Evolutionary conservation across 2,797 vertebrate genomes (phyloP).

Genomic region (Tragopan temminckii): DNA sequence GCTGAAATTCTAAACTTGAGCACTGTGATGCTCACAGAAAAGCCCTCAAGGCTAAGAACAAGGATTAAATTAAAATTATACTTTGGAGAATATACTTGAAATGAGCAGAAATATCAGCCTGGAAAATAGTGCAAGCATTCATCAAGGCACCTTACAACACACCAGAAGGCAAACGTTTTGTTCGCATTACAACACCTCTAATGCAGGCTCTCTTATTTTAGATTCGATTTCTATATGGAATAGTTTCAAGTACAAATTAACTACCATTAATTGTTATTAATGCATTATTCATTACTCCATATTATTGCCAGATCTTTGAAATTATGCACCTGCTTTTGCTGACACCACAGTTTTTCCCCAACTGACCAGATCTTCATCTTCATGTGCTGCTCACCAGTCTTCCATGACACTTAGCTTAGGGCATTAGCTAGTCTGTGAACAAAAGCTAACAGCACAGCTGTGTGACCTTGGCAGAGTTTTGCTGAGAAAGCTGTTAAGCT

Average conservation of each 20-base stretch:
- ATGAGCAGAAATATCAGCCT: background rate
- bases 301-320: background rate
- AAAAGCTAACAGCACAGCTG: background rate
- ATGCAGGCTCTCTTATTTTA: background rate
- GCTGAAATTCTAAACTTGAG: background rate
- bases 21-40: background rate
- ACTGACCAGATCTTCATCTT: background rate
- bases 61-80: background rate
- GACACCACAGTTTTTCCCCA: background rate
- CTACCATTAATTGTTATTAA: background rate
- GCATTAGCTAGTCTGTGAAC: background rate
- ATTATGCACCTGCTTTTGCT: background rate
- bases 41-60: background rate
- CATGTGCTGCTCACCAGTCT: background rate
- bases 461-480: background rate
- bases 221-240: background rate
- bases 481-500: background rate
- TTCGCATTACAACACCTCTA: background rate
- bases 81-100: slow-evolving; percentile 5
- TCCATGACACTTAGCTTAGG: background rate
- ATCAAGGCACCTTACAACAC: background rate
- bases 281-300: background rate
- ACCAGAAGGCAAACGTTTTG: background rate
- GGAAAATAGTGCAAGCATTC: background rate
- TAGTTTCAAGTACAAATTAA: background rate